Evolutionary conservation across 1,140 invertebrate genomes (phyloP).

Genomic region (Oryzaephilus surinamensis): DNA sequence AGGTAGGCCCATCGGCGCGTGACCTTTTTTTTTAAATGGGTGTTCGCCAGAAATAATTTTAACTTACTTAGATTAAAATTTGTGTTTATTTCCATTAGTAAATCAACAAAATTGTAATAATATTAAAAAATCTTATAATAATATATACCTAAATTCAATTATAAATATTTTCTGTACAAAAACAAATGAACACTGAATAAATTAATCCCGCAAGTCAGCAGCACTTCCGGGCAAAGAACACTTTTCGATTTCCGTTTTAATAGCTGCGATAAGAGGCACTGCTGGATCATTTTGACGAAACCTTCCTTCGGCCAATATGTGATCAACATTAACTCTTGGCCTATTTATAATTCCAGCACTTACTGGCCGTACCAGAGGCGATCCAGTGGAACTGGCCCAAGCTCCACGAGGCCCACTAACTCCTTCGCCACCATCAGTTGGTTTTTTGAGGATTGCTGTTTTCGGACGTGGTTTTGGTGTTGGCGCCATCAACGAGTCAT

Average conservation of each 20-base stretch:
- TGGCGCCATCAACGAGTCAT: conserved; percentile 13
- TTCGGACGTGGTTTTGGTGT: conserved; percentile 31
- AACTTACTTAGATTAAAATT: no score
- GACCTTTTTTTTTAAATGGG: no score
- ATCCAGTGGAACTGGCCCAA: conserved; percentile 39
- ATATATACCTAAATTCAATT: no score
- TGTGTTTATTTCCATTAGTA: no score
- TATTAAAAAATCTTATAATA: no score
- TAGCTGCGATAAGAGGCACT: conserved; percentile 50
- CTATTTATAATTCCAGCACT: conserved; percentile 38
- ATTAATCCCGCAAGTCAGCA: background rate
- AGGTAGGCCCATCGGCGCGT: no score
- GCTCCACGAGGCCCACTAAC: conserved; percentile 29
- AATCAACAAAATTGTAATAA: no score
- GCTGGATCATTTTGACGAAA: conserved; percentile 46
- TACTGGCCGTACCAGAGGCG: conserved; percentile 38
- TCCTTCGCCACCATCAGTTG: conserved; percentile 14
- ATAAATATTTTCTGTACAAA: conserved; percentile 8
- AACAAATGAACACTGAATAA: conserved; percentile 5
- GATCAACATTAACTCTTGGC: conserved; percentile 38
- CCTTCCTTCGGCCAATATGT: conserved; percentile 39
- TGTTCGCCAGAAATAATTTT: no score
- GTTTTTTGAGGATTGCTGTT: conserved; percentile 30
- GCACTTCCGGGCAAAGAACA: conserved; percentile 35
- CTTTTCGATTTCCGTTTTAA: conserved; percentile 49